Evolutionary conservation across 1,140 invertebrate genomes (phyloP), one percentile per base, ranked within the genome.

Genomic region (Branchinecta lynchi): DNA sequence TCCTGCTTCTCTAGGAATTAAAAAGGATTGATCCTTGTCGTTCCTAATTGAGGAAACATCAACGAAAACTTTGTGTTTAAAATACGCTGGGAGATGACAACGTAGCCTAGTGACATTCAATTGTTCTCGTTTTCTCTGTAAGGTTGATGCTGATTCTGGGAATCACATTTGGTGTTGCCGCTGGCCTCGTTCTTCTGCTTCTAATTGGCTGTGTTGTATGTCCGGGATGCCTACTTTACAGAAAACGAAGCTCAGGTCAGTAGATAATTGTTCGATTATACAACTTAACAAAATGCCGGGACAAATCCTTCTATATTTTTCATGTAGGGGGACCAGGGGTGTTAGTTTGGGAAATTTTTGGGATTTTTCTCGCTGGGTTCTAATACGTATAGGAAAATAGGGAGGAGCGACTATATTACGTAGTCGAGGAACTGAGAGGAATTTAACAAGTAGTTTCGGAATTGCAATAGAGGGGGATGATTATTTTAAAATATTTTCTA

Each of bases 131-230:
- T 60, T 20, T 70, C 32, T 32, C 2, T 32, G 32, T 32, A 71
- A 77, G 76, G 68, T 70, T 77, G 67, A 73, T 76, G n/a, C 72
- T 77, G 21, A 43, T 77, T 8, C 70, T 78, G 44, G 77, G 76
- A 43, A 74, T 77, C 9, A 73, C 76, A 8, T 73, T 78, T 20
- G 77, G 77, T 0, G 74, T 74, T 10, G 73, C 75, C n/a, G 73
- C 76, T 5, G 75, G 76, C 15, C 66, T 77, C 12, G 70, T 75
- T 8, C 69, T 78, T 67, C 71, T 78, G 15, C 74, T 74, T 17
- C 68, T 78, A 1, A 74, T 77, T 7, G 74, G 75, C 66, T 78
- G 77, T 69, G 72, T 77, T 65, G 72, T 76, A 66, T 78, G 77
- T 69, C 74, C 75, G 21, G 76, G 76, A 68, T 78, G 77, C 71